phyloP scores from a whole-genome alignment of 1,140 invertebrate species.

The Heliconius hewitsoni region DNA sequence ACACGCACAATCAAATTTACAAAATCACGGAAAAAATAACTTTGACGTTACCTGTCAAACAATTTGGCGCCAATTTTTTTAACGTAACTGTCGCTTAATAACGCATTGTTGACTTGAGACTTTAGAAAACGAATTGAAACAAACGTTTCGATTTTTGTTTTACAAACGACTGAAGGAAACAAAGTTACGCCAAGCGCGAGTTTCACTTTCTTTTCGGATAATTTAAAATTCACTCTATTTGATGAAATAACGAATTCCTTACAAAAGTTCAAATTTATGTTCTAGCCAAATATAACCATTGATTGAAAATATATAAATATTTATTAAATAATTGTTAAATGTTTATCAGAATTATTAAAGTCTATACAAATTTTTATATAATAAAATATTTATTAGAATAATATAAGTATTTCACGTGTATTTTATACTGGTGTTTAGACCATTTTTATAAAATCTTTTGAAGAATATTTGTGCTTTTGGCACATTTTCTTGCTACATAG shows the following conservation, averaged over 20 bases:
- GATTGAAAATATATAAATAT: conserved; percentile 6
- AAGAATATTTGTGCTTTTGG: background rate
- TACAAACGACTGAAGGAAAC: background rate
- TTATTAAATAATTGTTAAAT: conserved; percentile 3
- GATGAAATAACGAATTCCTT: background rate
- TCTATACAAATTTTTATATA: background rate
- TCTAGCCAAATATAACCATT: conserved; percentile 3
- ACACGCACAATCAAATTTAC: background rate
- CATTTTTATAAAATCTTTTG: background rate
- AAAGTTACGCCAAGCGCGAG: background rate
- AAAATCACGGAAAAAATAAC: background rate
- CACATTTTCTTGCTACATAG: conserved; percentile 4
- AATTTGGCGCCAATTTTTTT: background rate
- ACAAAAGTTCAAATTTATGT: conserved; percentile 1
- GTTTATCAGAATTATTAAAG: conserved; percentile 7
- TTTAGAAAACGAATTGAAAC: background rate
- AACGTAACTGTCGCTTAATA: background rate
- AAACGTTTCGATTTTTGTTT: background rate
- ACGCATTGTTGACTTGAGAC: background rate
- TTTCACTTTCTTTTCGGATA: background rate
- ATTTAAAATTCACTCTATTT: background rate
- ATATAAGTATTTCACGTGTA: conserved; percentile 5
- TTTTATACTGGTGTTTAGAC: conserved; percentile 5
- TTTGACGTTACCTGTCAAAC: background rate
- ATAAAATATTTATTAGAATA: background rate